These are phyloP conservation scores for Phorcus lineatus DNA, from an alignment of 2,888 invertebrate genomes.

Conservation along the genomic window DNA sequence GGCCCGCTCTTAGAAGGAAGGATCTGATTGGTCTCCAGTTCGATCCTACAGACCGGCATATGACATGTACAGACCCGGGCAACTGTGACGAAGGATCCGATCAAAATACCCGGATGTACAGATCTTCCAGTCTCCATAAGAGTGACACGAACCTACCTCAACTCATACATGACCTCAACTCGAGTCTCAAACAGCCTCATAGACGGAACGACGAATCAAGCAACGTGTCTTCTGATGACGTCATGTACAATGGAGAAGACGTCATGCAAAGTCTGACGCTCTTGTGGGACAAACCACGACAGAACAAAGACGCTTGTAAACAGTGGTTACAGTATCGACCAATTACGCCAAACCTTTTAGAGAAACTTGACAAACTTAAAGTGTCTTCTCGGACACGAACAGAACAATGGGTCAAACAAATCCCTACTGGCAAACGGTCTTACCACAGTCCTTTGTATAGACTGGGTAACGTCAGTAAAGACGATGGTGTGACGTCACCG, in stretches of 20 bases:
- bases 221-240: background rate
- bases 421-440: constrained; percentile 1
- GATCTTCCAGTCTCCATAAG: background rate
- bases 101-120: background rate
- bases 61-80: too few relatives aligned
- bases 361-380: constrained; percentile 16
- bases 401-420: constrained; percentile 15
- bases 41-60: background rate
- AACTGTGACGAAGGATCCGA: too few relatives aligned
- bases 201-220: background rate
- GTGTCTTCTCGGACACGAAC: background rate
- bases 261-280: background rate
- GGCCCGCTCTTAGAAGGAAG: background rate
- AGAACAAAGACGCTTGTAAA: background rate
- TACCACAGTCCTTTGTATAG: background rate
- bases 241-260: background rate
- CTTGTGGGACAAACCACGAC: background rate
- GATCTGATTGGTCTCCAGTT: background rate
- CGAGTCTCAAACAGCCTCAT: background rate
- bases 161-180: background rate
- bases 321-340: background rate
- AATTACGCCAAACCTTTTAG: background rate
- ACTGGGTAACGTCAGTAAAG: background rate
- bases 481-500: background rate
- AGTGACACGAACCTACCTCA: background rate